phyloP scores from a whole-genome alignment of 2,797 vertebrate genomes.

The Anabacerthia variegaticeps region DNA sequence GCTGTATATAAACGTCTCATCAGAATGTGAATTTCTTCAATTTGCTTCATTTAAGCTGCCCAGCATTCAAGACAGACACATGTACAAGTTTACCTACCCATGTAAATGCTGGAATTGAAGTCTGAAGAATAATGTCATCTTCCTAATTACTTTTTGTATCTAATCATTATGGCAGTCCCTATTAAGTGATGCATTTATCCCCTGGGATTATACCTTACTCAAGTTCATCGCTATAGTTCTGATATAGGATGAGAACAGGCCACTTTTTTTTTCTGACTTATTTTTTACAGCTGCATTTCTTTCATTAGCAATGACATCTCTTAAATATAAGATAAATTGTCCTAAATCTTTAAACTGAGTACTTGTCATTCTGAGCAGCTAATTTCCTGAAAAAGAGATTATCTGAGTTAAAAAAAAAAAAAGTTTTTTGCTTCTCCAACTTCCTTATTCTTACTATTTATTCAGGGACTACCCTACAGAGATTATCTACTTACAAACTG shows the following conservation, averaged over 20 bases:
- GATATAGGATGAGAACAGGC: neutral
- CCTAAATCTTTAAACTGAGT: neutral
- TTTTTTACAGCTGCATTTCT: neutral
- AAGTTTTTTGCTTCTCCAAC: neutral
- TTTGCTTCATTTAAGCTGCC: neutral
- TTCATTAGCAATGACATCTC: neutral
- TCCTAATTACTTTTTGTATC: neutral
- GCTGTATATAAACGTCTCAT: neutral
- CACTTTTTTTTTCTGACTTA: neutral
- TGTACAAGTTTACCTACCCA: neutral
- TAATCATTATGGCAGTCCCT: neutral
- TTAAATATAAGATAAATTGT: neutral
- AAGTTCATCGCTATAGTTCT: neutral
- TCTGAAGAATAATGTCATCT: rapidly evolving
- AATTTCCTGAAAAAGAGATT: neutral
- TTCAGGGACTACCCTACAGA: neutral
- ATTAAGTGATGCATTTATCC: neutral
- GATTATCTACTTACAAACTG: neutral
- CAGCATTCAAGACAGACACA: neutral
- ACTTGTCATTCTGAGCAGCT: neutral
- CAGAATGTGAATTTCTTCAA: neutral
- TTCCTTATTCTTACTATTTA: neutral
- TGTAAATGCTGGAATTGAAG: neutral
- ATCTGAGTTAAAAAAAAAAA: neutral
- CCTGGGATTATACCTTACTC: neutral